Conservation (phyloP, 2,113 vertebrate genomes). For the Lasiurus cinereus region DNA sequence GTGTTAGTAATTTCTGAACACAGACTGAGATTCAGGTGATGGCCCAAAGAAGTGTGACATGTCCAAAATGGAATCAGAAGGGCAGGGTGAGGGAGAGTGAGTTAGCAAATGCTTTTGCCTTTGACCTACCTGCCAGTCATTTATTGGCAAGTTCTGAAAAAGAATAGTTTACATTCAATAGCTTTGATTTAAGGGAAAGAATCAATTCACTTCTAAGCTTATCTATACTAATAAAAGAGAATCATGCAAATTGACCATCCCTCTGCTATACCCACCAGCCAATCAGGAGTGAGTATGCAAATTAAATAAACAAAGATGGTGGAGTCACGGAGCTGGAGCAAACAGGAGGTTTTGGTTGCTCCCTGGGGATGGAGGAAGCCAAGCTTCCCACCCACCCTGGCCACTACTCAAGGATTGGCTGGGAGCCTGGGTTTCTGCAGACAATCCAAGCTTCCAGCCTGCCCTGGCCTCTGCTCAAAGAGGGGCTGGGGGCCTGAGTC, state of each 20-base stretch:
- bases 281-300: not conserved
- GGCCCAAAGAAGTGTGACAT: not conserved
- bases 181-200: constrained; percentile 36
- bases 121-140: not conserved
- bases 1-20: not conserved
- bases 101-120: not conserved
- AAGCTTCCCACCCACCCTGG: too few species aligned
- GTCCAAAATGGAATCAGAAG: not conserved
- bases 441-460: too few species aligned
- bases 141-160: constrained; percentile 33
- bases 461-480: too few species aligned
- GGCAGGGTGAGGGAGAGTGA: not conserved
- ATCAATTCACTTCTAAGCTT: not conserved
- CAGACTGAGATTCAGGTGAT: not conserved
- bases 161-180: not conserved
- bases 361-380: too few species aligned
- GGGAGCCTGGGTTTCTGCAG: too few species aligned
- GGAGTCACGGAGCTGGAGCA: too few species aligned
- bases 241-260: too few species aligned
- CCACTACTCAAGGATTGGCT: too few species aligned
- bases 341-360: too few species aligned
- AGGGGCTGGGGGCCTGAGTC: too few species aligned
- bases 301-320: too few species aligned
- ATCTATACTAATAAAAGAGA: not conserved
- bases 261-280: too few species aligned